Evolutionary conservation across 1,140 invertebrate species (phyloP), one percentile per base, ranked within the genome.

Genomic region (Halictus rubicundus): DNA sequence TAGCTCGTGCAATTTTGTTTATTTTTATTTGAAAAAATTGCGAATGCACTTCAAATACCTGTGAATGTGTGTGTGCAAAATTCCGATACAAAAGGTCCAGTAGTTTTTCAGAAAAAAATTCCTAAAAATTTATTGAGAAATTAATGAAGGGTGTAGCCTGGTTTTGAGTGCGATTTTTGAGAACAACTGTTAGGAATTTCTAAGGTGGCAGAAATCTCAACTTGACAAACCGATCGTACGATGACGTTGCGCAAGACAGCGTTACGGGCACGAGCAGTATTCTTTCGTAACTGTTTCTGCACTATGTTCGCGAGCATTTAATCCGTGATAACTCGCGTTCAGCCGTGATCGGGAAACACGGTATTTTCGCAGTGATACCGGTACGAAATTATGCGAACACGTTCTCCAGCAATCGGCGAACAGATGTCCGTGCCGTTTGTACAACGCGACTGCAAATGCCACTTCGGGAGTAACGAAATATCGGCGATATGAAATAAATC

Each of bases 261-360:
- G 79, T 37, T 66, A 46, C 59, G 71, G 59, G 68, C 70, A 66
- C 49, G 37, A 54, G 49, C 83, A 68, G 77, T 70, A 72, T 81
- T 84, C 78, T 85, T 85, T 78, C 82, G 80, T 73, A 85, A 85
- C 78, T 14, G 32, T 42, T 64, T 6, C 60, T 6, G 42, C 77
- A 60, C 23, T 64, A 69, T 32, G 5, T 85, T 81, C 82, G 66
- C 68, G 60, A 52, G 78, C 81, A 78, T 84, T 83, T 78, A 85
- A 81, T 85, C 78, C 82, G 61, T 85, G 83, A 85, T 85, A 85
- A 85, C 57, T 52, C 83, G 59, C 54, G 72, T 75, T 75, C 73
- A 42, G 39, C 69, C 21, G 37, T n/a, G 78, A 71, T 80, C 57
- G 52, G 57, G 68, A 49, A 39, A 61, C 37, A 32, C 57, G 60